A percentile compares a stretch with the other conserved stretches of the same genome.
These are phyloP conservation scores for Chrysomela aeneicollis DNA, from an alignment of 2,888 invertebrate species.

Conservation along the genomic window DNA sequence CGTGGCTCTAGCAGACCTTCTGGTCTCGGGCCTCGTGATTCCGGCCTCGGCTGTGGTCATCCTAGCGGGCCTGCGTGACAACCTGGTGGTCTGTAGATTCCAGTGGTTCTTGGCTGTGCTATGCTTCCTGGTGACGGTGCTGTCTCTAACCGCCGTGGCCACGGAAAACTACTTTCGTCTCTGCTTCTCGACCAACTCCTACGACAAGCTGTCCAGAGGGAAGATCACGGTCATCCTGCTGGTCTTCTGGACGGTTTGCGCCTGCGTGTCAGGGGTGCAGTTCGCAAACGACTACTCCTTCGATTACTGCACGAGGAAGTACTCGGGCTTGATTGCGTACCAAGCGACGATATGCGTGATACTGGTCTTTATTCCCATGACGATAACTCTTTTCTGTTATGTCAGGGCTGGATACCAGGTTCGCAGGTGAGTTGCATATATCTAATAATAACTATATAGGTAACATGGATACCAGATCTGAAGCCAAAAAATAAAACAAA, in stretches of 20 bases:
- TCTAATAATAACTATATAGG: too few relatives aligned
- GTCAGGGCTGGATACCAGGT: constrained; percentile 64
- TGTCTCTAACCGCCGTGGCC: constrained; percentile 71
- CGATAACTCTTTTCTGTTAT: constrained; percentile 67
- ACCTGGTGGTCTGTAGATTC: constrained; percentile 67
- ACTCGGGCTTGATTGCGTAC: constrained; percentile 66
- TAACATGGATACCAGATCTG: too few relatives aligned
- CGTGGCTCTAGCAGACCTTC: constrained; percentile 75
- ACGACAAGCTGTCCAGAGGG: constrained; percentile 62
- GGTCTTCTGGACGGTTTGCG: constrained; percentile 67
- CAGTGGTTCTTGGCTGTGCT: constrained; percentile 74
- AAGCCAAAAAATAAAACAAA: too few relatives aligned
- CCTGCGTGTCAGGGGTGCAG: constrained; percentile 68
- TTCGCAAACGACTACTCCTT: constrained; percentile 70
- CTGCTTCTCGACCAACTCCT: constrained; percentile 65
- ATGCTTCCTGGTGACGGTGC: constrained; percentile 71
- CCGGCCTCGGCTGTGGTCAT: constrained; percentile 75
- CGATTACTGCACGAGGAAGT: constrained; percentile 71
- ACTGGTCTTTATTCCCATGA: constrained; percentile 68
- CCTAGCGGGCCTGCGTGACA: constrained; percentile 69
- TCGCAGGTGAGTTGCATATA: constrained; percentile 52
- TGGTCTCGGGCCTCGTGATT: constrained; percentile 74
- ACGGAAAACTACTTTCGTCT: constrained; percentile 72
- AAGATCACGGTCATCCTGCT: constrained; percentile 66
- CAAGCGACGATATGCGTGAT: constrained; percentile 66